Evolutionary conservation across 2,888 invertebrate species (phyloP).

Genomic region (Scrobipalpa costella): DNA sequence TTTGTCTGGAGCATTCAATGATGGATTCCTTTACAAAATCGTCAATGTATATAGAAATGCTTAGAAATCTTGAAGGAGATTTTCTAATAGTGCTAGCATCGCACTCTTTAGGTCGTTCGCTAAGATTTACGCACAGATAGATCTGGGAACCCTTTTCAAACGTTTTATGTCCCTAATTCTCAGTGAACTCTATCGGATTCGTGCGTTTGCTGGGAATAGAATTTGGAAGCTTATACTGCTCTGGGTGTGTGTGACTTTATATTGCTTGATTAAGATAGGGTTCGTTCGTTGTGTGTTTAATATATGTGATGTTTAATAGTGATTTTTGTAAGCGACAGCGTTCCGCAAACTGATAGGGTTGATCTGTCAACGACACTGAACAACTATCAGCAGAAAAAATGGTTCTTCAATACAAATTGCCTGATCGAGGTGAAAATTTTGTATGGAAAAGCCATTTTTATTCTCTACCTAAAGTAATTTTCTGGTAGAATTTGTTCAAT

Average conservation of each 20-base stretch:
- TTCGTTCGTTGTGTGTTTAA: neutral
- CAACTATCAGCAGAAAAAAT: no score
- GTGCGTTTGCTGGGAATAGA: constrained; percentile 36
- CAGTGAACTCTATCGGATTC: constrained; percentile 42
- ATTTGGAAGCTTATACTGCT: constrained; percentile 1
- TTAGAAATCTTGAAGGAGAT: neutral
- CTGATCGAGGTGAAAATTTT: no score
- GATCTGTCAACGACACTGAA: no score
- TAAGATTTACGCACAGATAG: constrained; percentile 49
- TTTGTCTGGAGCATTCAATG: neutral
- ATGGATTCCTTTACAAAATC: neutral
- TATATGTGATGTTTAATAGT: neutral
- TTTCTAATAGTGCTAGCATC: neutral
- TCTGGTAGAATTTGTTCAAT: no score
- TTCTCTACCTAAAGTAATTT: no score
- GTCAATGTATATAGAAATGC: neutral
- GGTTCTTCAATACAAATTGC: no score
- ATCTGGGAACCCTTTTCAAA: constrained; percentile 56
- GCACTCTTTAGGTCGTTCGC: constrained; percentile 35
- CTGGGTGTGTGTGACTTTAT: neutral
- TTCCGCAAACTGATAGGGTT: no score
- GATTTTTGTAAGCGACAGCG: no score
- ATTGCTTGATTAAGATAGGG: neutral
- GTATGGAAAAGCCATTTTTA: no score
- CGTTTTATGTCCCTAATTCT: constrained; percentile 58